These are phyloP conservation scores for Chrosomus eos DNA, from an alignment of 2,797 vertebrate genomes.

Conservation along the genomic window DNA sequence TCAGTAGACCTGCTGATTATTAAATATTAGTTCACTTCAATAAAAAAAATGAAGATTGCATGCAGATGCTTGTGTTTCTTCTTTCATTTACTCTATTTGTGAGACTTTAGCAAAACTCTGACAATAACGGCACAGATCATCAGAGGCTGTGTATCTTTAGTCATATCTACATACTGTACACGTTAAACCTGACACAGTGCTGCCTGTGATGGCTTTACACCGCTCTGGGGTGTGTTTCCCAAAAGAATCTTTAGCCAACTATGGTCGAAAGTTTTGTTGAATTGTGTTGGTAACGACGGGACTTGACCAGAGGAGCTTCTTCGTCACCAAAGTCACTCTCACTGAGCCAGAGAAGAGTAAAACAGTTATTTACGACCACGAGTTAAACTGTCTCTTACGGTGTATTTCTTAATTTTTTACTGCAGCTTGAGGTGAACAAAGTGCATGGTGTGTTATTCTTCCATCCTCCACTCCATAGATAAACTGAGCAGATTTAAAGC, in stretches of 20 bases:
- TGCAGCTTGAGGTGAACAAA: slow-evolving; percentile 74
- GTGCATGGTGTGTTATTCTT: slow-evolving; percentile 76
- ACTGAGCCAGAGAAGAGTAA: slow-evolving; percentile 48
- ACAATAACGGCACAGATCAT: slow-evolving; percentile 6
- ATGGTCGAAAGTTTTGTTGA: neutral
- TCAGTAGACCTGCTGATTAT: slow-evolving; percentile 33
- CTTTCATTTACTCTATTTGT: neutral
- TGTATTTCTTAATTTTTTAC: slow-evolving; percentile 77
- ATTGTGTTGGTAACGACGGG: neutral
- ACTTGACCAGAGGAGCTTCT: neutral
- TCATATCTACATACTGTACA: neutral
- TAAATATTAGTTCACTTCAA: slow-evolving; percentile 28
- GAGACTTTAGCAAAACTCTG: neutral
- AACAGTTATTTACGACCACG: slow-evolving; percentile 74
- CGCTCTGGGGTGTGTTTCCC: neutral
- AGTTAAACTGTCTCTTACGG: slow-evolving; percentile 79
- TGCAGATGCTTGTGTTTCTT: slow-evolving; percentile 18
- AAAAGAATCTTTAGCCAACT: neutral
- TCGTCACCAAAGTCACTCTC: slow-evolving; percentile 1
- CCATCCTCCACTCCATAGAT: slow-evolving; percentile 74
- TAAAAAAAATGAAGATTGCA: slow-evolving; percentile 1
- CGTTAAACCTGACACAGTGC: neutral
- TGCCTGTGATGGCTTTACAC: neutral
- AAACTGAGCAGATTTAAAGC: slow-evolving; percentile 76
- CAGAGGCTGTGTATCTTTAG: neutral